Conservation (phyloP, 2,797 vertebrate genomes). For the Hirundo rustica region DNA sequence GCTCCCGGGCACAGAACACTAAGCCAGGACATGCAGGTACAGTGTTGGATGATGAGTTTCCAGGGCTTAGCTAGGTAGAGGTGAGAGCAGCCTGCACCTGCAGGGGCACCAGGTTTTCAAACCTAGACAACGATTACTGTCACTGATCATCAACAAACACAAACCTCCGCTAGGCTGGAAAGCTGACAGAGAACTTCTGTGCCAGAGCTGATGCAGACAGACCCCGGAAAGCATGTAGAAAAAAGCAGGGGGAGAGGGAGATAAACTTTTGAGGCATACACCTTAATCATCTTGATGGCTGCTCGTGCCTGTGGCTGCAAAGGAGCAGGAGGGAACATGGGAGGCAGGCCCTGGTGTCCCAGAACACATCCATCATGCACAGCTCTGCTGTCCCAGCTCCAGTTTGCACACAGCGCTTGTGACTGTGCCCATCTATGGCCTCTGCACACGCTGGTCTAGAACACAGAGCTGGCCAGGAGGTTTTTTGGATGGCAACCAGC, state of each 20-base stretch:
- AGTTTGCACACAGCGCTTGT: fast-evolving
- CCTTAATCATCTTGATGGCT: background rate
- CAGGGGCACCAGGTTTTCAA: background rate
- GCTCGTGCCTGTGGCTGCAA: background rate
- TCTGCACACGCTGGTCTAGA: background rate
- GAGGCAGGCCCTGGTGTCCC: background rate
- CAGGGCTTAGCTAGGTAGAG: background rate
- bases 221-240: background rate
- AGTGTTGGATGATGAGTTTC: background rate
- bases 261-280: background rate
- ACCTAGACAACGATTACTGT: background rate
- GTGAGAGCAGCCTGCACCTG: background rate
- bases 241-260: fast-evolving
- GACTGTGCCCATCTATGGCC: background rate
- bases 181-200: background rate
- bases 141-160: background rate
- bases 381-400: background rate
- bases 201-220: background rate
- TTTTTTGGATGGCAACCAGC: background rate
- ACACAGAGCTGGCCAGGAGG: background rate
- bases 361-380: background rate
- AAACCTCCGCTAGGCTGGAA: background rate
- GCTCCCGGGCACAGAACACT: background rate
- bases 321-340: background rate
- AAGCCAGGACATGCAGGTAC: background rate